These are phyloP conservation scores for Aspidiotus destructor DNA, from an alignment of 2,888 invertebrate species.

Conservation along the genomic window DNA sequence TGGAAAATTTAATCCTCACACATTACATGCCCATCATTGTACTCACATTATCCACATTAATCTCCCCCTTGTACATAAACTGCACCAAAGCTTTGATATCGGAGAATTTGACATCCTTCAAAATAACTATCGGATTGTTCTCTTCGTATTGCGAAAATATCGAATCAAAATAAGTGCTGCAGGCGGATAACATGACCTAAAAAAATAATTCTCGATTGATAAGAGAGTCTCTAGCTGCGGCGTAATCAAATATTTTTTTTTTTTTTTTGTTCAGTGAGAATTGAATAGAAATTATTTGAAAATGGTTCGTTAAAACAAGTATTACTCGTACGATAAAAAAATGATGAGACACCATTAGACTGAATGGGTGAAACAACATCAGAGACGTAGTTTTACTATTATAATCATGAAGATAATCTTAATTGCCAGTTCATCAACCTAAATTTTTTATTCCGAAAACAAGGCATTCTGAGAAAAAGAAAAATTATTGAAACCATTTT, in stretches of 20 bases:
- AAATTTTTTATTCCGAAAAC: no score
- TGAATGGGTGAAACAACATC: no score
- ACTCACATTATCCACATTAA: conserved; percentile 87
- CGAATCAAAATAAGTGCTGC: conserved; percentile 82
- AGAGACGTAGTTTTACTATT: no score
- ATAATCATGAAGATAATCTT: no score
- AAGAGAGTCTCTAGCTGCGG: not conserved
- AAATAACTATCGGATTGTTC: conserved; percentile 70
- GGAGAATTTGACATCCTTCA: conserved; percentile 82
- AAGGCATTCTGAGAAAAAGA: no score
- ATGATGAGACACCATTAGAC: not conserved
- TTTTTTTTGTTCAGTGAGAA: no score
- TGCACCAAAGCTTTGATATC: conserved; percentile 83
- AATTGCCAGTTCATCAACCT: no score
- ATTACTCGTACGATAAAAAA: not conserved
- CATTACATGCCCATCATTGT: not conserved
- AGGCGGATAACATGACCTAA: conserved; percentile 80
- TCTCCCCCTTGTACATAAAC: conserved; percentile 93
- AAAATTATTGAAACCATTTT: no score
- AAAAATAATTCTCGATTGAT: conserved; percentile 33
- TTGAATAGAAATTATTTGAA: no score
- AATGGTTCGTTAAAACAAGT: not conserved
- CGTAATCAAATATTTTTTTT: no score
- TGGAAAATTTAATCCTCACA: not conserved
- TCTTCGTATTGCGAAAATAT: conserved; percentile 72